These are phyloP conservation scores for Astyanax mexicanus DNA, from an alignment of 2,797 vertebrate species.

Conservation along the genomic window DNA sequence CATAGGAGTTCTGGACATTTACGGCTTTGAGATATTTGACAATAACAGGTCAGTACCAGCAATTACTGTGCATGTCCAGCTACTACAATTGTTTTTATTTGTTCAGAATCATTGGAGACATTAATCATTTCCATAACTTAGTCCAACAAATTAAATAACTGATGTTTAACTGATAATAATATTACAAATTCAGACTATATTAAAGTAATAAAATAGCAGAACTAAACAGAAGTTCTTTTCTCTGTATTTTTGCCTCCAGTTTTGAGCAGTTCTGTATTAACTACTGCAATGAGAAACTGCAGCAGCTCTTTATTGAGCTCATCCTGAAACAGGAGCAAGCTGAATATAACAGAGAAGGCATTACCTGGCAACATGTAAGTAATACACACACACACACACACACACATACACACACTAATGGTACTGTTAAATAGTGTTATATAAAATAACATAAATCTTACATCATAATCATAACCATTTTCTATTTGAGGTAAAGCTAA, in stretches of 20 bases:
- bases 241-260: constrained; percentile 66
- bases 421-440: too few relatives aligned
- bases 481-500: too few relatives aligned
- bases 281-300: constrained; percentile 89
- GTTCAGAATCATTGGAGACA: too few relatives aligned
- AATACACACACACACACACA: constrained; percentile 9
- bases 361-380: constrained; percentile 89
- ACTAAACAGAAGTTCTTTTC: background rate
- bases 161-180: background rate
- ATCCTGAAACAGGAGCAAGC: constrained; percentile 91
- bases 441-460: too few relatives aligned
- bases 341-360: constrained; percentile 89
- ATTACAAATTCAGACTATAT: too few relatives aligned
- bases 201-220: too few relatives aligned
- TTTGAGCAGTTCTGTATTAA: constrained; percentile 93
- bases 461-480: too few relatives aligned
- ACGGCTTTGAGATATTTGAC: constrained; percentile 94
- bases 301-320: constrained; percentile 86
- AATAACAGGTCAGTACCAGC: constrained; percentile 84
- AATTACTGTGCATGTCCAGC: background rate
- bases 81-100: too few relatives aligned
- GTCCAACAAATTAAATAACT: too few relatives aligned
- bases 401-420: too few relatives aligned
- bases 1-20: constrained; percentile 93
- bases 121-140: background rate